Conservation (phyloP, 1,140 invertebrate species). For the Nasonia vitripennis region DNA sequence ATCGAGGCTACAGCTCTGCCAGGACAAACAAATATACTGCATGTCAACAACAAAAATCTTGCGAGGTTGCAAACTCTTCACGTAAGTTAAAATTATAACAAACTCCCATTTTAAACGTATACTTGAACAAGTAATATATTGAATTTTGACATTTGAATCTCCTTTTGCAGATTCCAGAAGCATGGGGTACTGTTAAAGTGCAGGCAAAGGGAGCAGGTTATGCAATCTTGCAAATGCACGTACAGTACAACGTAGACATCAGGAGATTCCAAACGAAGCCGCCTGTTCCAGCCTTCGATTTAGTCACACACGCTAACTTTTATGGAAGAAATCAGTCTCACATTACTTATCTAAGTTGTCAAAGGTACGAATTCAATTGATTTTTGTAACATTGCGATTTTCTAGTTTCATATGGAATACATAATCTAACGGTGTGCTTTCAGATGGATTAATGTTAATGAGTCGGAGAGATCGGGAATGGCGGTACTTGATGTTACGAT, state of each 20-base stretch:
- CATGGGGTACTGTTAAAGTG: conserved; percentile 94
- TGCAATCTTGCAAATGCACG: conserved; percentile 93
- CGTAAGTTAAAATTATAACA: conserved; percentile 68
- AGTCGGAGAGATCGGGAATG: conserved; percentile 91
- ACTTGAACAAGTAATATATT: not conserved
- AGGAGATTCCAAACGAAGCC: conserved; percentile 89
- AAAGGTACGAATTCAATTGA: conserved; percentile 77
- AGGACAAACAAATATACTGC: conserved; percentile 79
- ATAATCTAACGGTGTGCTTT: conserved; percentile 48
- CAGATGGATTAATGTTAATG: conserved; percentile 85
- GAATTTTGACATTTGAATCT: not conserved
- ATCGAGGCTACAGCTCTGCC: conserved; percentile 91
- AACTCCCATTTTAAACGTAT: not conserved
- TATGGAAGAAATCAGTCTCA: conserved; percentile 95
- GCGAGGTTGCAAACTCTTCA: conserved; percentile 85
- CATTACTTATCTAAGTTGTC: conserved; percentile 88
- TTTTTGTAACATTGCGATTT: not conserved
- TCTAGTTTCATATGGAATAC: not conserved
- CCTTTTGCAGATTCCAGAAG: conserved; percentile 84
- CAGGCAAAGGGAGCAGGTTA: conserved; percentile 93
- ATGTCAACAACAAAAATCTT: conserved; percentile 85
- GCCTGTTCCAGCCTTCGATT: conserved; percentile 85
- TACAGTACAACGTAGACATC: conserved; percentile 96
- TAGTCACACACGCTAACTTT: conserved; percentile 83
- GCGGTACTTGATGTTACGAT: conserved; percentile 93